phyloP scores from a whole-genome alignment of 2,888 invertebrate species.

The Parelbella ahira region DNA sequence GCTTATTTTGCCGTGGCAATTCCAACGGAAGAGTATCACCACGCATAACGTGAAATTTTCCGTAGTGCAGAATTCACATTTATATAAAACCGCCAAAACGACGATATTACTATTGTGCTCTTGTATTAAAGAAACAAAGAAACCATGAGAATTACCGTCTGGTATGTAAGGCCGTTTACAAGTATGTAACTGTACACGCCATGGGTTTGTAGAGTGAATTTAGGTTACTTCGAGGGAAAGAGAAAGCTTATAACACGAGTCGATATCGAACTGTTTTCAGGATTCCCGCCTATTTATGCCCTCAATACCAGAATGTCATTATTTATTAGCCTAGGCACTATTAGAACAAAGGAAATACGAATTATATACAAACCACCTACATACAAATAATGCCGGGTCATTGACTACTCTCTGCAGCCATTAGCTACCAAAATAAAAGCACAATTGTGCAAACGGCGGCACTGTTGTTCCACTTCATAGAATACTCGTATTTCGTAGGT shows the following conservation, averaged over 20 bases:
- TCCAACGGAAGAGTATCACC: slow-evolving; percentile 66
- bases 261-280: slow-evolving; percentile 20
- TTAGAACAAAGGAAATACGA: slow-evolving; percentile 57
- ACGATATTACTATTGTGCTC: slow-evolving; percentile 30
- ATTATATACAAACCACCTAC: slow-evolving; percentile 55
- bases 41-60: slow-evolving; percentile 57
- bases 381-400: slow-evolving; percentile 73
- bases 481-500: slow-evolving; percentile 36
- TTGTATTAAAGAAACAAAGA: slow-evolving; percentile 19
- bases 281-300: slow-evolving; percentile 41
- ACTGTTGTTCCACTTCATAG: slow-evolving; percentile 27
- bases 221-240: slow-evolving; percentile 47
- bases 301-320: slow-evolving; percentile 21
- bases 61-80: slow-evolving; percentile 38
- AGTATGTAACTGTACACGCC: slow-evolving; percentile 33
- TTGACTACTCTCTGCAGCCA: slow-evolving; percentile 54
- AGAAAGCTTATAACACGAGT: slow-evolving; percentile 36
- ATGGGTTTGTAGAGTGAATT: slow-evolving; percentile 39
- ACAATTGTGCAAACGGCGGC: slow-evolving; percentile 38
- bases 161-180: slow-evolving; percentile 5
- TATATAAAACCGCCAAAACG: slow-evolving; percentile 43
- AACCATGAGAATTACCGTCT: slow-evolving; percentile 13
- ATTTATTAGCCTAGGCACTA: slow-evolving; percentile 29
- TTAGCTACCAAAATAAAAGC: slow-evolving; percentile 46
- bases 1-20: slow-evolving; percentile 59